These are phyloP conservation scores for Frankliniella fusca DNA, from an alignment of 2,888 invertebrate genomes.

Conservation along the genomic window DNA sequence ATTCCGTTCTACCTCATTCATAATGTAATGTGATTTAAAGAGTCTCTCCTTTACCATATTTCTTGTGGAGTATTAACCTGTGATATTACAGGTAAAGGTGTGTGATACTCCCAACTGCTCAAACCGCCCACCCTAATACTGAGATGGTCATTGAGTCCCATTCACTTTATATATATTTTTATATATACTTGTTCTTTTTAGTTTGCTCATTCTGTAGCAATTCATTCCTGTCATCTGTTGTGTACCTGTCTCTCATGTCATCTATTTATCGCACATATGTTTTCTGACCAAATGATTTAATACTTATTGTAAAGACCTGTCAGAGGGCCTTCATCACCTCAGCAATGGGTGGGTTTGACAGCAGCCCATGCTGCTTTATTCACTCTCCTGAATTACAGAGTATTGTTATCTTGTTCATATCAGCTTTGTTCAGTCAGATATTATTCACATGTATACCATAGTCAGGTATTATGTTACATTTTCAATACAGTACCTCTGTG, in stretches of 20 bases:
- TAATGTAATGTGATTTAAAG: constrained; percentile 3
- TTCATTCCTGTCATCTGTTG: constrained; percentile 14
- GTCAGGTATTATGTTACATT: constrained; percentile 20
- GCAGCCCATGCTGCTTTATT: not conserved
- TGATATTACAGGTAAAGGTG: constrained; percentile 22
- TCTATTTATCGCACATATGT: not conserved
- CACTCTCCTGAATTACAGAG: not conserved
- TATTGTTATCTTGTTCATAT: constrained; percentile 6
- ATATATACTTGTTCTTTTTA: constrained; percentile 25
- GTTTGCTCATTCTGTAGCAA: constrained; percentile 7
- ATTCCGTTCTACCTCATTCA: constrained; percentile 26
- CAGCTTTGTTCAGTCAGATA: not conserved
- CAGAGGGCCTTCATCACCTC: not conserved
- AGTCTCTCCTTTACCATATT: constrained; percentile 18
- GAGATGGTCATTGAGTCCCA: constrained; percentile 5
- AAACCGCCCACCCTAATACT: constrained; percentile 7
- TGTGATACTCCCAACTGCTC: constrained; percentile 17
- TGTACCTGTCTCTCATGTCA: constrained; percentile 15
- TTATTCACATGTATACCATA: constrained; percentile 12
- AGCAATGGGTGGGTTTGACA: not conserved
- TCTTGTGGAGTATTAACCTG: constrained; percentile 20
- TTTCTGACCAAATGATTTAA: not conserved
- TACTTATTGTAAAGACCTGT: not conserved
- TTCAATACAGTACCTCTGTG: not conserved
- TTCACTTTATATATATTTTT: constrained; percentile 24